Base-by-base conservation (phyloP, 35 echinoderm and acorn worm genomes). In the Lytechinus pictus region DNA sequence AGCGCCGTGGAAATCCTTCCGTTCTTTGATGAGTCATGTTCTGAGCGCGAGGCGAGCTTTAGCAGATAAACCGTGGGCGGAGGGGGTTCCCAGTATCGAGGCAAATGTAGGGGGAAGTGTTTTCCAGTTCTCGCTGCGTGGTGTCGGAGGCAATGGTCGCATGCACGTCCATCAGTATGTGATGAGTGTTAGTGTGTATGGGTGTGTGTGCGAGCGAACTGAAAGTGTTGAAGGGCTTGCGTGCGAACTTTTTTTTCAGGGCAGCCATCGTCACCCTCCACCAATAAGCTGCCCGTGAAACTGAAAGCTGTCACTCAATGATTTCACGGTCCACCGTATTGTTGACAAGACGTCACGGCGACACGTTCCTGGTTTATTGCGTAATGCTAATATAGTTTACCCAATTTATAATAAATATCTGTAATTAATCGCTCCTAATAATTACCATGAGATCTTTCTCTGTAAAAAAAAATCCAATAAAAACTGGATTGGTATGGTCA, bases 11-110 rank as follows among this genome's bases (percentile, higher is more conserved):
- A 90, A 90, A 90, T 90, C 88, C 88, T 90, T 90, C 88, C 88
- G 88, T 33, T 90, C 52, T 90, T 33, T 33, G 88, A 90, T 90
- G 88, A 90, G 88, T 90, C 88, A 90, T 90, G 52, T 24, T 6
- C 21, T 8, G 66, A 24, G 66, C 66, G 66, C 88, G 88, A 54
- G 28, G 88, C 88, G 14, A 90, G 29, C 29, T 90, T 44, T 90
- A 90, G 29, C 88, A 54, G 14, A 10, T 21, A 90, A 54, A 54
- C 28, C 88, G 88, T 90, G 88, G 88, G 88, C 24, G 29, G 16
- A 90, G 88, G 88, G 88, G 88, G 29, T 90, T 90, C 88, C 88
- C 28, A 90, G 88, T 90, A 90, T 4, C 52, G 88, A 90, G 88
- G 88, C 88, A 90, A 28, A 44, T 28, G 28, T 54, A 52, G 29